Percentiles rank a stretch among this genome's conserved stretches.
These are phyloP conservation scores for Chalcis sispes DNA, from an alignment of 2,888 invertebrate genomes.

Conservation along the genomic window DNA sequence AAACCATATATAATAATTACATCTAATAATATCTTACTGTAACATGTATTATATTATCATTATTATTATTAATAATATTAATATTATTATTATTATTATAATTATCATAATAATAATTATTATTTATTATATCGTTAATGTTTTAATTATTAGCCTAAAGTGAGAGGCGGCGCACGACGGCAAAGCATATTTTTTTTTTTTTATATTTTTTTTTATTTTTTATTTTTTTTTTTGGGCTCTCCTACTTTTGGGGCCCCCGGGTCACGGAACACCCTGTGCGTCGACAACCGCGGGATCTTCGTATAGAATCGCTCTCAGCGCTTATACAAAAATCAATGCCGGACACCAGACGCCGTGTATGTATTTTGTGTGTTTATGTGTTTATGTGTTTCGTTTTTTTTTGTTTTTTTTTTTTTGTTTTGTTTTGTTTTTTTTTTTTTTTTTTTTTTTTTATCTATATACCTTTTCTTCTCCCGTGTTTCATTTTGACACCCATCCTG, in stretches of 20 bases:
- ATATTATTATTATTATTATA: constrained; percentile 72
- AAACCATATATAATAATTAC: constrained; percentile 76
- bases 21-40: constrained; percentile 76
- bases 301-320: constrained; percentile 5
- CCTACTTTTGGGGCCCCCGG: constrained; percentile 71
- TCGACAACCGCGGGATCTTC: constrained; percentile 67
- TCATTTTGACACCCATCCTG: too few relatives aligned
- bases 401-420: too few relatives aligned
- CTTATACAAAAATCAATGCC: too few relatives aligned
- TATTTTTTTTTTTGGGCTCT: constrained; percentile 62
- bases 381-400: not conserved
- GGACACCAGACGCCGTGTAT: not conserved
- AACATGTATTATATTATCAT: constrained; percentile 75
- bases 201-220: constrained; percentile 56
- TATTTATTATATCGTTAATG: constrained; percentile 67
- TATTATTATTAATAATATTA: constrained; percentile 68
- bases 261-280: constrained; percentile 73
- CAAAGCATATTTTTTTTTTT: constrained; percentile 69
- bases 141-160: constrained; percentile 76
- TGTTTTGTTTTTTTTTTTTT: too few relatives aligned
- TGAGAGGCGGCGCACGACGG: constrained; percentile 76
- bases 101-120: constrained; percentile 71
- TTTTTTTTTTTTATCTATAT: too few relatives aligned
- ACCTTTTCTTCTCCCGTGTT: too few relatives aligned
- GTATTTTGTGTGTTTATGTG: not conserved